Percentiles rank a stretch among this genome's conserved stretches.
phyloP scores from a whole-genome alignment of 1,140 invertebrate genomes.

The Macrosteles quadrilineatus region DNA sequence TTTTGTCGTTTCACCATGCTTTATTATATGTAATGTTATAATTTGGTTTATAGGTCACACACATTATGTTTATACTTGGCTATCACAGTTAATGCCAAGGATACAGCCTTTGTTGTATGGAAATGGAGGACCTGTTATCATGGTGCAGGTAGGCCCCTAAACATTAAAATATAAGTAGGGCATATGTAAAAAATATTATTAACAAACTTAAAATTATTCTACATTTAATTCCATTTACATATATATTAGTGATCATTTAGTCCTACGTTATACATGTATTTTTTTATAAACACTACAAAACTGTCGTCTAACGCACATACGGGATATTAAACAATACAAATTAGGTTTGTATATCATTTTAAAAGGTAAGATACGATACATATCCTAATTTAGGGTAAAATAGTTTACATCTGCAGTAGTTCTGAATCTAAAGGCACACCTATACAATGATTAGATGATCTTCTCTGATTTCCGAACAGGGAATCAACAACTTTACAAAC shows the following conservation, averaged over 20 bases:
- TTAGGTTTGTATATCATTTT: too few relatives aligned
- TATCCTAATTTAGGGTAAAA: too few relatives aligned
- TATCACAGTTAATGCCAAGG: constrained; percentile 57
- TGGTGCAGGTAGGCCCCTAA: constrained; percentile 66
- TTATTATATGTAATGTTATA: too few relatives aligned
- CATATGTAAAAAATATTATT: neutral
- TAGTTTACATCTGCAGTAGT: too few relatives aligned
- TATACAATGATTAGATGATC: too few relatives aligned
- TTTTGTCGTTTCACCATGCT: too few relatives aligned
- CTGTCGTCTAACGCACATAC: too few relatives aligned
- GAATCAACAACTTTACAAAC: too few relatives aligned
- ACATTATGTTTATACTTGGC: constrained; percentile 63
- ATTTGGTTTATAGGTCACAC: constrained; percentile 61
- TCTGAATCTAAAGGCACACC: too few relatives aligned
- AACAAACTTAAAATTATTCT: neutral
- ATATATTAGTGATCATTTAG: neutral
- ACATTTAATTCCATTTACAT: neutral
- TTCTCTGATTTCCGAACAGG: too few relatives aligned
- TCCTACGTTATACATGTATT: neutral
- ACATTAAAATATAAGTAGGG: neutral
- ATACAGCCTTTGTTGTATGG: constrained; percentile 62
- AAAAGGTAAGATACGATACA: too few relatives aligned
- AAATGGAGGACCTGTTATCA: constrained; percentile 80
- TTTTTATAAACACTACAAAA: neutral
- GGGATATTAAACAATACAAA: too few relatives aligned